phyloP scores from a whole-genome alignment of 2,888 invertebrate species.

The Plagodis dolabraria region DNA sequence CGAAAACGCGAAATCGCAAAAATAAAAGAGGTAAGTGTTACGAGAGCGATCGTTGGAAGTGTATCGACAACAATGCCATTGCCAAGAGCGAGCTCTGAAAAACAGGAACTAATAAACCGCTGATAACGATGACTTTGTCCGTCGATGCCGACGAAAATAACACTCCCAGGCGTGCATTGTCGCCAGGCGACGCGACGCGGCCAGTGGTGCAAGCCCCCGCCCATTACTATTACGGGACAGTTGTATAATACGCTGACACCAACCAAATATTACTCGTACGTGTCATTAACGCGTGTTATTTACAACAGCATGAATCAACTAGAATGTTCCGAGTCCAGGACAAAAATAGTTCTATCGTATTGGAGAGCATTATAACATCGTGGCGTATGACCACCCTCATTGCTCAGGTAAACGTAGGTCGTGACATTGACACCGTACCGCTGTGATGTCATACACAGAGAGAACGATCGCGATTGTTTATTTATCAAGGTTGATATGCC shows the following conservation, averaged over 20 bases:
- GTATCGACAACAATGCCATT: constrained; percentile 64
- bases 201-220: constrained; percentile 26
- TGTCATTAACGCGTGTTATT: constrained; percentile 25
- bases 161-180: constrained; percentile 67
- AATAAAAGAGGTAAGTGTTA: constrained; percentile 22
- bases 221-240: constrained; percentile 42
- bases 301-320: constrained; percentile 32
- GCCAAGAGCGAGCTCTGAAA: constrained; percentile 69
- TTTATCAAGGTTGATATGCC: constrained; percentile 1
- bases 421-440: constrained; percentile 39
- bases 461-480: constrained; percentile 11
- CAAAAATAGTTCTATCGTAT: constrained; percentile 30
- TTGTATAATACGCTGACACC: constrained; percentile 38
- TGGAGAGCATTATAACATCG: constrained; percentile 20
- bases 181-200: constrained; percentile 40
- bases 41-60: constrained; percentile 35
- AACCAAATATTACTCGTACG: constrained; percentile 22
- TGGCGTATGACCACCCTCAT: constrained; percentile 32
- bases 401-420: constrained; percentile 37
- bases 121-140: constrained; percentile 66
- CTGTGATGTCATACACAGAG: constrained; percentile 31
- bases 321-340: constrained; percentile 15
- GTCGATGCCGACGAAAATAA: constrained; percentile 74
- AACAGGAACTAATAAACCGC: constrained; percentile 71
- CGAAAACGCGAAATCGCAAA: not conserved